Evolutionary conservation across 2,113 vertebrate species (phyloP).

Genomic region (Haplotaxodon microlepis): DNA sequence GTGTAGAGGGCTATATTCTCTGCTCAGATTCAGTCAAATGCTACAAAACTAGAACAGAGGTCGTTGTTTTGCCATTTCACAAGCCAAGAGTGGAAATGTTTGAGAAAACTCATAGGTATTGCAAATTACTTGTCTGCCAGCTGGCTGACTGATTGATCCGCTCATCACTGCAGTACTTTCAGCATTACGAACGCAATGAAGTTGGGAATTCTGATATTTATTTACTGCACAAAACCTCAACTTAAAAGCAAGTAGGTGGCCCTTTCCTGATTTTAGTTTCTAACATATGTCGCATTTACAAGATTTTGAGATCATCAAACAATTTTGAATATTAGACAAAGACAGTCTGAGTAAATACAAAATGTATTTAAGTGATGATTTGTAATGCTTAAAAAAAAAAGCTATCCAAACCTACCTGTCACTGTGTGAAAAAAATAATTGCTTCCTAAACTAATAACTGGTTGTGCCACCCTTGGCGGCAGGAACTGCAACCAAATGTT

Average conservation of each 20-base stretch:
- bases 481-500: not conserved
- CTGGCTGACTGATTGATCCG: not conserved
- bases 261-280: not conserved
- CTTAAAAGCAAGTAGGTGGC: not conserved
- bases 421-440: not conserved
- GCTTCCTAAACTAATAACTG: no score
- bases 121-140: not conserved
- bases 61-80: rapidly evolving
- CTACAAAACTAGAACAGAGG: not conserved
- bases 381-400: not conserved
- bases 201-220: not conserved
- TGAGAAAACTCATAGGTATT: not conserved
- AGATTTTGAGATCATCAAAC: not conserved
- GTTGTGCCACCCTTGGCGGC: not conserved
- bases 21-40: not conserved
- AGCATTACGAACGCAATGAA: rapidly evolving
- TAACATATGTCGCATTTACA: not conserved
- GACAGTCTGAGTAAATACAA: not conserved
- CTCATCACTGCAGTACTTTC: not conserved
- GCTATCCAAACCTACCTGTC: not conserved
- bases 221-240: not conserved
- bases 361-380: not conserved
- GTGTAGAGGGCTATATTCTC: not conserved
- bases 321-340: not conserved
- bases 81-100: not conserved